Conservation (phyloP, 1,140 invertebrate genomes). For the Eriosoma lanigerum region DNA sequence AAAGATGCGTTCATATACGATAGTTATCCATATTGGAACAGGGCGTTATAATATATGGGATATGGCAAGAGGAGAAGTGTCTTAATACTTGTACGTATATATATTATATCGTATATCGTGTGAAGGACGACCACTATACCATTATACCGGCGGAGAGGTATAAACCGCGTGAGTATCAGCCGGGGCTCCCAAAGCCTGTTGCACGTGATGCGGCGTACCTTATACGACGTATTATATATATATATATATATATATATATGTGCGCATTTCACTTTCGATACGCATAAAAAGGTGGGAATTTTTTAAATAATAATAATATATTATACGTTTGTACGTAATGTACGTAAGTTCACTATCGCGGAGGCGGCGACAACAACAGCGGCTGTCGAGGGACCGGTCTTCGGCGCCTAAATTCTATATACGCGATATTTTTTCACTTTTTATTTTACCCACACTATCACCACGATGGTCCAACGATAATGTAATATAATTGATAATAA, state of each 20-base stretch:
- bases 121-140: conserved; percentile 31
- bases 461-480: too few species aligned
- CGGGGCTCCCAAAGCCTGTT: neutral
- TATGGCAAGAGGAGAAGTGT: neutral
- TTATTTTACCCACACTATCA: too few species aligned
- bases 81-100: neutral
- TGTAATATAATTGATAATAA: too few species aligned
- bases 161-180: neutral
- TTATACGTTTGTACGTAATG: neutral
- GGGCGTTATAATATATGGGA: neutral
- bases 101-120: neutral
- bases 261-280: conserved; percentile 31
- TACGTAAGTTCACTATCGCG: neutral
- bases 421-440: too few species aligned
- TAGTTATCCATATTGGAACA: too few species aligned
- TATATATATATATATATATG: too few species aligned
- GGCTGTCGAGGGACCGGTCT: conserved; percentile 21
- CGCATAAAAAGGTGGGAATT: neutral
- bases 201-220: neutral
- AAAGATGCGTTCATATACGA: too few species aligned
- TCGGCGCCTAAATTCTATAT: conserved; percentile 38
- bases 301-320: neutral
- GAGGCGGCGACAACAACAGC: neutral
- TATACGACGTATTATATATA: too few species aligned
- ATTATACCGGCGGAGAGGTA: neutral